Conservation (phyloP, 2,888 invertebrate species). For the Scaptomyza reducta region DNA sequence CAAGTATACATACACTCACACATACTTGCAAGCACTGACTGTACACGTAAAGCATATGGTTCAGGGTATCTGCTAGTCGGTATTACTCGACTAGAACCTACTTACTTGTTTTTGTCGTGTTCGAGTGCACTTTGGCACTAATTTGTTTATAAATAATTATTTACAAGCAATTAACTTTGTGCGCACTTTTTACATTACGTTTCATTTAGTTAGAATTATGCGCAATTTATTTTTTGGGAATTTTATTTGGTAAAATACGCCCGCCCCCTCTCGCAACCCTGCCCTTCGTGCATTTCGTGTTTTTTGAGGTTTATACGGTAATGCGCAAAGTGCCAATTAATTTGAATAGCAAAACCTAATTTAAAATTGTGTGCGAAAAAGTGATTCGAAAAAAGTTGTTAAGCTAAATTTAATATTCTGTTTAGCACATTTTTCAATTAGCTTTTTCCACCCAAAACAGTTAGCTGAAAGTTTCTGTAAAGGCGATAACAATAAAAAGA, state of each 20-base stretch:
- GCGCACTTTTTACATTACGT: conserved; percentile 44
- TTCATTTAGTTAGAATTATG: conserved; percentile 52
- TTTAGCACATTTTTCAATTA: not conserved
- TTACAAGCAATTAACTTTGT: conserved; percentile 74
- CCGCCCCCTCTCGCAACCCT: too few species aligned
- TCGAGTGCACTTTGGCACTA: conserved; percentile 59
- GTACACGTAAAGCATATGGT: too few species aligned
- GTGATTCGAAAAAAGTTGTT: not conserved
- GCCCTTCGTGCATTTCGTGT: not conserved
- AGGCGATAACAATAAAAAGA: not conserved
- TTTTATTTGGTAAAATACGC: too few species aligned
- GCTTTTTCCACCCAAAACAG: too few species aligned
- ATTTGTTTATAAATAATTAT: conserved; percentile 72
- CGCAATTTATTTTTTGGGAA: too few species aligned
- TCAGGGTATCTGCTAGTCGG: too few species aligned
- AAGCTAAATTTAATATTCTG: not conserved
- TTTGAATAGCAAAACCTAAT: conserved; percentile 39
- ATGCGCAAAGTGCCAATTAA: conserved; percentile 47
- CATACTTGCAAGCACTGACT: too few species aligned
- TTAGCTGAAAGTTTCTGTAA: conserved; percentile 5
- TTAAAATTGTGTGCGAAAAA: conserved; percentile 1
- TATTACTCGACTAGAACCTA: too few species aligned
- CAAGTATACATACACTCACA: too few species aligned
- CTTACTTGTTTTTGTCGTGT: conserved; percentile 25
- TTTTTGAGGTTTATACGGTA: conserved; percentile 24